Evolutionary conservation across 2,113 vertebrate genomes (phyloP).

Genomic region (Nasalis larvatus): DNA sequence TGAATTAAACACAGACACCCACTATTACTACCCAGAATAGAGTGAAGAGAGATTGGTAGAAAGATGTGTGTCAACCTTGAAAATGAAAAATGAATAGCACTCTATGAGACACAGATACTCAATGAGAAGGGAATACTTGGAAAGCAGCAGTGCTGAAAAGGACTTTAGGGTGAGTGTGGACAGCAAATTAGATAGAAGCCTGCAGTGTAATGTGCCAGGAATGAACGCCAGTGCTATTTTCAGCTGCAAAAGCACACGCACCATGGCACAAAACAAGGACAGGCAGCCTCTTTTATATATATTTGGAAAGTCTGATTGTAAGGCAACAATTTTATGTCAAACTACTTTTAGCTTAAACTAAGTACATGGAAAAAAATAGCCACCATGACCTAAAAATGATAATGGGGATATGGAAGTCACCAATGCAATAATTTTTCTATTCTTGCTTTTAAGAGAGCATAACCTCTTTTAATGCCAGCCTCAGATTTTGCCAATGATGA

Average conservation of each 20-base stretch:
- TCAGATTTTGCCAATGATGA: background rate
- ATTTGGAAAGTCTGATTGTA: conserved; percentile 62
- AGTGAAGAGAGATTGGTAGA: background rate
- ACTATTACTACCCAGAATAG: background rate
- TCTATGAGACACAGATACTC: conserved; percentile 30
- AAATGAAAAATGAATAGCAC: conserved; percentile 14
- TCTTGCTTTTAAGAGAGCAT: background rate
- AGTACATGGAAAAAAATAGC: conserved; percentile 60
- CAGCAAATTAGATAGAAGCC: conserved; percentile 61
- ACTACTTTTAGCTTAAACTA: conserved; percentile 64
- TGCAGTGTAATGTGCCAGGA: conserved; percentile 55
- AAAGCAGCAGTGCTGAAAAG: conserved; percentile 51
- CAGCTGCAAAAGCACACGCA: conserved; percentile 48
- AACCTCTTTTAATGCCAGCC: background rate
- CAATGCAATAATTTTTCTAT: background rate
- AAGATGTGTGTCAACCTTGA: background rate
- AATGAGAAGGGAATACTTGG: conserved; percentile 64
- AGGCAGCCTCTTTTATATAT: conserved; percentile 53
- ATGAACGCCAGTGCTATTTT: conserved; percentile 62
- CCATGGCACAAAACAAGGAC: conserved; percentile 61
- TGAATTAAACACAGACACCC: background rate
- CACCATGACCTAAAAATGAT: conserved; percentile 50
- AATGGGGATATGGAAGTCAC: background rate
- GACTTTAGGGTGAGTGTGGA: conserved; percentile 46
- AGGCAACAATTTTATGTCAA: conserved; percentile 61